Percentiles rank a stretch among this genome's conserved stretches.
phyloP scores from a whole-genome alignment of 2,797 vertebrate species.

The Crocidura indochinensis region DNA sequence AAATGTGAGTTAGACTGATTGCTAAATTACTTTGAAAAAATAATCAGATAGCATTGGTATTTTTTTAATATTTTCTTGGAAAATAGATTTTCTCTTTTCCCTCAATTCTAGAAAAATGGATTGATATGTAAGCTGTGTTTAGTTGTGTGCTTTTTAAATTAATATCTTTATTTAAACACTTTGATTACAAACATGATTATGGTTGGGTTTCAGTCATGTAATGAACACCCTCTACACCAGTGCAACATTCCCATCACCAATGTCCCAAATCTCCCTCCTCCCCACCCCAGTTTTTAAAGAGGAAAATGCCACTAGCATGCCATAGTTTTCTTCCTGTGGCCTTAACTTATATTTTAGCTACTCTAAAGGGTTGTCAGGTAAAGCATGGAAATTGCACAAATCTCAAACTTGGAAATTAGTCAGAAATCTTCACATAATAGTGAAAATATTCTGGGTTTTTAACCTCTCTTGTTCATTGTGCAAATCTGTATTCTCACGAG shows the following conservation, averaged over 20 bases:
- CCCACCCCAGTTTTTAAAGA: too few species aligned
- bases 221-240: too few species aligned
- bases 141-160: too few species aligned
- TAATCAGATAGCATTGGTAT: neutral
- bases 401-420: conserved; percentile 60
- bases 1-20: conserved; percentile 40
- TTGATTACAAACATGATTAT: too few species aligned
- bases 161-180: too few species aligned
- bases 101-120: neutral
- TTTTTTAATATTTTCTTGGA: conserved; percentile 25
- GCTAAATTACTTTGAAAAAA: conserved; percentile 29
- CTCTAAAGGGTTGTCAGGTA: conserved; percentile 65
- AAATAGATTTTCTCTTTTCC: neutral
- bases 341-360: conserved; percentile 62
- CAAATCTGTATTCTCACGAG: conserved; percentile 66
- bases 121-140: too few species aligned
- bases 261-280: too few species aligned
- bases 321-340: conserved; percentile 61
- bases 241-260: too few species aligned
- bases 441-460: conserved; percentile 70
- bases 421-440: conserved; percentile 57
- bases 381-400: conserved; percentile 75
- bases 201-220: too few species aligned
- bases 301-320: conserved; percentile 48
- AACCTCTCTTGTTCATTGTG: conserved; percentile 73